A percentile compares a stretch with the other conserved stretches of the same genome.
Evolutionary conservation across 2,797 vertebrate species (phyloP).

Genomic region (Siniperca obscura): DNA sequence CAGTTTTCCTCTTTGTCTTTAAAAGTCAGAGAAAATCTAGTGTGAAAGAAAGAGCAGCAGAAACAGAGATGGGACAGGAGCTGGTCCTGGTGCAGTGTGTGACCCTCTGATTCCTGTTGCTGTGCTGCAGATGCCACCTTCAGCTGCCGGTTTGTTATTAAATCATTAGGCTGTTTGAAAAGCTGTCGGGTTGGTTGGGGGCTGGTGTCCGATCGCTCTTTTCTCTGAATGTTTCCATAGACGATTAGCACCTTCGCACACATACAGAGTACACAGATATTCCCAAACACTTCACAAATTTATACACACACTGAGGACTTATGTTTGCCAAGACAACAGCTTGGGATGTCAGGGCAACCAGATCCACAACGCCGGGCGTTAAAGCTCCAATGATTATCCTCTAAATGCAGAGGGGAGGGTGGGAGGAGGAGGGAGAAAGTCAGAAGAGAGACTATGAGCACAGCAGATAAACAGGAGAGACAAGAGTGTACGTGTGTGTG

Average conservation of each 20-base stretch:
- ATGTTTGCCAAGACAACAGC: constrained; percentile 65
- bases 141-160: constrained; percentile 49
- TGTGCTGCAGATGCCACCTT: constrained; percentile 30
- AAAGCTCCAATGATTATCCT: constrained; percentile 29
- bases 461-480: background rate
- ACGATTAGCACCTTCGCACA: constrained; percentile 5
- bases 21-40: no score
- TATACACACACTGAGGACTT: constrained; percentile 41
- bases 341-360: constrained; percentile 64
- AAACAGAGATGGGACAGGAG: background rate
- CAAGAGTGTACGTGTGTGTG: background rate
- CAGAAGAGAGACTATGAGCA: no score
- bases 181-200: constrained; percentile 53
- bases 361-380: constrained; percentile 22
- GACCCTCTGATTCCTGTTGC: background rate
- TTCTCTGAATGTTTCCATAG: constrained; percentile 38
- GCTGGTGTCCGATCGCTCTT: constrained; percentile 28
- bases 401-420: background rate
- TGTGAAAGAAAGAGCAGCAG: background rate
- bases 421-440: no score
- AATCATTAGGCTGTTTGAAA: constrained; percentile 75
- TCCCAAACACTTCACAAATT: constrained; percentile 13
- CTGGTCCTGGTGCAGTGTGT: background rate
- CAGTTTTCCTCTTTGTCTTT: no score
- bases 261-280: background rate